Evolutionary conservation across 2,888 invertebrate genomes (phyloP).

Genomic region (Chymomyza amoena): DNA sequence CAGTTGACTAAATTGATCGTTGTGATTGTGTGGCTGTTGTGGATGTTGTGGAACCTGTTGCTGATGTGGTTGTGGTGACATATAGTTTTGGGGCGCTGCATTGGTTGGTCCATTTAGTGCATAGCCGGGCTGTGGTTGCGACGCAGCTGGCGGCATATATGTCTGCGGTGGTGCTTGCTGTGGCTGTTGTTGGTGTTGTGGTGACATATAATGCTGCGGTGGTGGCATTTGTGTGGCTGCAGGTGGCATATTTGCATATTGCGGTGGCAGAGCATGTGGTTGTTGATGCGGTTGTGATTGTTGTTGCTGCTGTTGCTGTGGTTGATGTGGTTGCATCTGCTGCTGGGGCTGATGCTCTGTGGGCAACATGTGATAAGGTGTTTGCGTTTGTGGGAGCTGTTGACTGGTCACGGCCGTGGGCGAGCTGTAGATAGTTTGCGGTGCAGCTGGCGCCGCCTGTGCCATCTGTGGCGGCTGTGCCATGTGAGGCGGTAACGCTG

Average conservation of each 20-base stretch:
- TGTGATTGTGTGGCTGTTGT: constrained; percentile 34
- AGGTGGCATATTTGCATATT: constrained; percentile 45
- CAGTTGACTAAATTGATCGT: constrained; percentile 67
- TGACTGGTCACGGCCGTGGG: constrained; percentile 36
- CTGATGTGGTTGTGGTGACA: constrained; percentile 17
- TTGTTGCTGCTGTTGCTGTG: constrained; percentile 32
- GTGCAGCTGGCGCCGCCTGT: constrained; percentile 30
- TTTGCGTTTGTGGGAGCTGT: constrained; percentile 34
- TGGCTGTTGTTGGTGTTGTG: constrained; percentile 58
- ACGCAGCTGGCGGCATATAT: constrained; percentile 29
- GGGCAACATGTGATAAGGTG: constrained; percentile 31
- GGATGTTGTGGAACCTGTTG: constrained; percentile 24
- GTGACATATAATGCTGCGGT: constrained; percentile 49
- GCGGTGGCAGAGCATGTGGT: constrained; percentile 46
- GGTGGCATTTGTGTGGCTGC: constrained; percentile 51
- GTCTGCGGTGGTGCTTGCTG: constrained; percentile 27
- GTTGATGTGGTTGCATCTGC: constrained; percentile 36
- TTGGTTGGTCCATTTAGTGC: constrained; percentile 49
- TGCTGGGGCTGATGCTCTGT: constrained; percentile 44
- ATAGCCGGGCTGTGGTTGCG: constrained; percentile 42
- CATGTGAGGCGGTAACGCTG: constrained; percentile 59
- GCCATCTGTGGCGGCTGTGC: constrained; percentile 45
- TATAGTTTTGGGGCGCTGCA: constrained; percentile 41
- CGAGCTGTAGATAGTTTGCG: constrained; percentile 48
- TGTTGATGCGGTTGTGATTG: constrained; percentile 48